Base-by-base conservation (phyloP, 2,113 vertebrate species). In the Lates calcarifer region DNA sequence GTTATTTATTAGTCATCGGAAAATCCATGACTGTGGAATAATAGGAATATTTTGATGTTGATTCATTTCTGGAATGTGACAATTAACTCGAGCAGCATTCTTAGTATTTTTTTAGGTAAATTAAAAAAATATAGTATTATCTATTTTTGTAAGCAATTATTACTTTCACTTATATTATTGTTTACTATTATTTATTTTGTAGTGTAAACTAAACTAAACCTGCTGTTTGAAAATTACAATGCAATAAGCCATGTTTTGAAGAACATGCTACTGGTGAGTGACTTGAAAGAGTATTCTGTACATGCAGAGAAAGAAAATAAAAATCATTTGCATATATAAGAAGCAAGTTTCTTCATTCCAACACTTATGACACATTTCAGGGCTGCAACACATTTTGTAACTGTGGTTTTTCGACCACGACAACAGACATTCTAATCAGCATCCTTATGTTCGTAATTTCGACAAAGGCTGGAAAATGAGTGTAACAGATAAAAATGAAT, bases 1-100 rank as follows among this genome's bases (percentile, higher is more conserved):
- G 7, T 71, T 91, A 88, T 91, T 90, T 92, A 90, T 90, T 79
- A 0, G 41, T 47, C 22, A 68, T 2, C 18, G 51, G 45, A 70
- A 77, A 53, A 26, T 45, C n/a, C 3, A 49, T 41, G n/a, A 49
- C 9, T 26, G 10, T 18, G 0, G 4, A 24, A 15, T 62, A 67
- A 61, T 15, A 33, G 24, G 7, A 6, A 26, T 20, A 45, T 66
- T 43, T 56, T 24, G 15, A 33, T 24, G 13, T 14, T 6, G 15
- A 66, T 75, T 61, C 0, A 49, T 47, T 58, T 28, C 2, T 79
- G 17, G 4, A 73, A 20, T 81, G 14, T 24, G 9, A 61, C 6
- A 4, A 11, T 22, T 76, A 28, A 60, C 11, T 43, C 14, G 7
- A 43, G 18, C 31, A 43, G 13, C 15, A 29, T 39, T 72, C 33